Percentiles rank a stretch among this genome's conserved stretches.
Conservation (phyloP, 2,888 invertebrate genomes). For the Coenonympha arcania region DNA sequence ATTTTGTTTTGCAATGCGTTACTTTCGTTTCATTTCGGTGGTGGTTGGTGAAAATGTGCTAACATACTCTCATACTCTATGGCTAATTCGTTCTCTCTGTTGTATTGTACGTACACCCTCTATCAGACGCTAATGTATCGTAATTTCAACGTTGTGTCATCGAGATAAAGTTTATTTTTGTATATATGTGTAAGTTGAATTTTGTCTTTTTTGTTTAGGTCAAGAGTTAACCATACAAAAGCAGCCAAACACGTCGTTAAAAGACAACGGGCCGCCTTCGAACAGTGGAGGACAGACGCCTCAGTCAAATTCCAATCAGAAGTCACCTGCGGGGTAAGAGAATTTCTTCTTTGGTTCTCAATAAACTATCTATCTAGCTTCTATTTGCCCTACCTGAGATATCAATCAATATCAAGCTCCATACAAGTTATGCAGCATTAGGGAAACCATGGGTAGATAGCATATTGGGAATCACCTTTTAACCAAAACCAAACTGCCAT, state of each 20-base stretch:
- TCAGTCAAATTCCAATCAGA: slow-evolving; percentile 73
- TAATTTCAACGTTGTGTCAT: slow-evolving; percentile 9
- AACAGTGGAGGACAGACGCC: slow-evolving; percentile 67
- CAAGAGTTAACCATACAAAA: slow-evolving; percentile 97
- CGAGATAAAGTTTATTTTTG: slow-evolving; percentile 3
- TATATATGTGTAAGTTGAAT: slow-evolving; percentile 1
- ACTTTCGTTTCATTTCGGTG: slow-evolving; percentile 53
- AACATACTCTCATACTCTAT: slow-evolving; percentile 71
- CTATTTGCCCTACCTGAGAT: too few relatives aligned
- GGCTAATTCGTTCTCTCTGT: slow-evolving; percentile 65
- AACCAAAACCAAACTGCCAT: too few relatives aligned
- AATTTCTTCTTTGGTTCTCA: too few relatives aligned
- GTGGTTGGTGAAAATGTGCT: slow-evolving; percentile 75
- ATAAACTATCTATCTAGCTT: too few relatives aligned
- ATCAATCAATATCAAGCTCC: too few relatives aligned
- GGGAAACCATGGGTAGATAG: too few relatives aligned
- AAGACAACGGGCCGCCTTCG: slow-evolving; percentile 78
- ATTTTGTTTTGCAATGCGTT: slow-evolving; percentile 31
- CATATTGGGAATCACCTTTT: too few relatives aligned
- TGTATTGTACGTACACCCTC: slow-evolving; percentile 14
- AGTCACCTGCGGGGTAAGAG: slow-evolving; percentile 82
- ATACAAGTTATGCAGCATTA: too few relatives aligned
- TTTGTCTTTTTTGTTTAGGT: slow-evolving; percentile 51
- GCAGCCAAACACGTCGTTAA: slow-evolving; percentile 92
- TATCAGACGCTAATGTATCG: slow-evolving; percentile 13